phyloP scores from a whole-genome alignment of 2,797 vertebrate species.

The Syndactyla subalaris region DNA sequence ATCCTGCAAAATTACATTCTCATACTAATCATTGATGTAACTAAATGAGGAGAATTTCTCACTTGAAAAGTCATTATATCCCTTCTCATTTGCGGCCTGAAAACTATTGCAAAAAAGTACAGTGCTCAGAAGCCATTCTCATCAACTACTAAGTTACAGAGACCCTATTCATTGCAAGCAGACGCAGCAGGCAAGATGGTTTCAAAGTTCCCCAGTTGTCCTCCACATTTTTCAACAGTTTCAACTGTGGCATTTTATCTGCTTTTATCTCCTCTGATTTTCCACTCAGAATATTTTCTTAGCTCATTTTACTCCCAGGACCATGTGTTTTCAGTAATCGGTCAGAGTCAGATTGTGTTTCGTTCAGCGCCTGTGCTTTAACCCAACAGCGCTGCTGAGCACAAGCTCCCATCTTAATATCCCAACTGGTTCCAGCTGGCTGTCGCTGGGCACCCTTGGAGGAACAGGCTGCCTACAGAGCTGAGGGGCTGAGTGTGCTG shows the following conservation, averaged over 20 bases:
- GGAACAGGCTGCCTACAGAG: background rate
- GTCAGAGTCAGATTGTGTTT: constrained; percentile 1
- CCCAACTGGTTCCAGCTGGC: constrained; percentile 20
- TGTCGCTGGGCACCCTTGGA: rapidly evolving
- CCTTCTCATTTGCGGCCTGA: background rate
- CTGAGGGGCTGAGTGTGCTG: rapidly evolving
- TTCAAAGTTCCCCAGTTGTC: background rate
- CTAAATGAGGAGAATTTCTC: background rate
- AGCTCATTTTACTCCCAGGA: background rate
- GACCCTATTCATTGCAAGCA: background rate
- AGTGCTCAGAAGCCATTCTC: background rate
- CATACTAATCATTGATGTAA: background rate
- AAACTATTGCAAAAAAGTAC: background rate
- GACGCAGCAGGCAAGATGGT: background rate
- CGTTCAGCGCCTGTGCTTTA: background rate
- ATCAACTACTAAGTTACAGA: background rate
- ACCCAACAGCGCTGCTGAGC: background rate
- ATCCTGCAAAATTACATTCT: background rate
- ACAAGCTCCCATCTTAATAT: background rate
- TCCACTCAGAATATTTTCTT: background rate
- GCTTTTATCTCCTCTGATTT: constrained; percentile 14
- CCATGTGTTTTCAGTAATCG: background rate
- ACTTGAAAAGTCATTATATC: background rate
- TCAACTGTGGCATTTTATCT: constrained; percentile 14
- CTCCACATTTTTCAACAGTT: background rate